Percentiles rank a stretch among this genome's conserved stretches.
These are phyloP conservation scores for Bubo scandiacus DNA, from an alignment of 2,113 vertebrate species.

Conservation along the genomic window DNA sequence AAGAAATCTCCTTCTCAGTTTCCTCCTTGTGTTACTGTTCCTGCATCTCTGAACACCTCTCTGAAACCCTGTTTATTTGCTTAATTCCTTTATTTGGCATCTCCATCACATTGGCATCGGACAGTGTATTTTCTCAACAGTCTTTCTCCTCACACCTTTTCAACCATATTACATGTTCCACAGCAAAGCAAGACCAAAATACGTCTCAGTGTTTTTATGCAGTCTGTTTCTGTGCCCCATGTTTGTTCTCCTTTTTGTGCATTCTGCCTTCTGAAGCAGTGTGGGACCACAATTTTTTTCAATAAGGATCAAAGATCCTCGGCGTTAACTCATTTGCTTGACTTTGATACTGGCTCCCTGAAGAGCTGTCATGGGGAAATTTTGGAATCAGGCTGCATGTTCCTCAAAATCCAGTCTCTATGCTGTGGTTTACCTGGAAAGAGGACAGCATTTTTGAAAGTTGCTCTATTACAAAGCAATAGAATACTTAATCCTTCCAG, in stretches of 20 bases:
- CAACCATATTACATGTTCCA: neutral
- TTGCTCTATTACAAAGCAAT: neutral
- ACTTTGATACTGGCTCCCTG: neutral
- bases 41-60: neutral
- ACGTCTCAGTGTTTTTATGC: neutral
- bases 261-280: neutral
- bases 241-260: neutral
- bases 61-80: neutral
- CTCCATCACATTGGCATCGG: neutral
- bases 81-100: neutral
- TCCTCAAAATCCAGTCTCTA: neutral
- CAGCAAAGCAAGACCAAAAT: neutral
- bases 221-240: neutral
- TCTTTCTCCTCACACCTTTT: neutral
- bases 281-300: neutral
- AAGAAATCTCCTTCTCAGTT: neutral
- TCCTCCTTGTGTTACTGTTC: neutral
- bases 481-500: neutral
- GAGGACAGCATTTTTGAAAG: neutral
- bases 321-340: neutral
- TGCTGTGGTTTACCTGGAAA: neutral
- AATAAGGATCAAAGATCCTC: neutral
- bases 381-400: neutral
- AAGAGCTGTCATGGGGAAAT: neutral
- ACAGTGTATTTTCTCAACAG: neutral